Percentiles rank a stretch among this genome's conserved stretches.
These are phyloP conservation scores for Lonchura striata DNA, from an alignment of 2,113 vertebrate species.

Conservation along the genomic window DNA sequence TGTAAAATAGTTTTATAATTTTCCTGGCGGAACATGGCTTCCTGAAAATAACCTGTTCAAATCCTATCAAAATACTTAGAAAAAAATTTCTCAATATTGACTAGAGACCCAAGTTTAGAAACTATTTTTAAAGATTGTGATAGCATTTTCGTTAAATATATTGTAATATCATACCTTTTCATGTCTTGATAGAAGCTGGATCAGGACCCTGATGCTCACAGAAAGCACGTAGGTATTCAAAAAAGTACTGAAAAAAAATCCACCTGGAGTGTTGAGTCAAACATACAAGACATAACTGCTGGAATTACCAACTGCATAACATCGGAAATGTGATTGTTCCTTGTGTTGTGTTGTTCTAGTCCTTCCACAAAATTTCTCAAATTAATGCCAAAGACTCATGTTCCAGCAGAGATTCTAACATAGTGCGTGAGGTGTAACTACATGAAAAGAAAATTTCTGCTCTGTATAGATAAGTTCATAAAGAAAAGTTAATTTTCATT, in stretches of 20 bases:
- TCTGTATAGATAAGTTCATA: not conserved
- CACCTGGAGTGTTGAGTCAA: not conserved
- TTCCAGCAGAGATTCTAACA: not conserved
- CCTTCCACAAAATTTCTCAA: not conserved
- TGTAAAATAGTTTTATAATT: not conserved
- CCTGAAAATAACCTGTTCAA: not conserved
- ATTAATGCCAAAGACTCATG: not conserved
- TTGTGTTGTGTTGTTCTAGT: not conserved
- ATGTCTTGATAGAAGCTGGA: not conserved
- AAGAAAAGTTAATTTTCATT: not conserved
- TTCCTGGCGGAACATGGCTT: not conserved
- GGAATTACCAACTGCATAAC: not conserved
- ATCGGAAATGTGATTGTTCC: not conserved
- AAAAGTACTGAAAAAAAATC: not conserved
- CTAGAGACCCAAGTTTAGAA: not conserved
- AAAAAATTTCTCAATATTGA: not conserved
- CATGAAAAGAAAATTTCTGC: not conserved
- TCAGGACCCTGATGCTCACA: not conserved
- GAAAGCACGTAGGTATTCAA: not conserved
- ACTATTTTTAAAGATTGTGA: not conserved
- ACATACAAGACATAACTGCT: not conserved
- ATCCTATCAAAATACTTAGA: not conserved
- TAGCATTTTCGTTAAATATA: not conserved
- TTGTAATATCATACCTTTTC: not conserved
- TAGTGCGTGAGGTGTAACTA: not conserved